Base-by-base conservation (phyloP, 2,888 invertebrate species). In the Onchidella celtica region DNA sequence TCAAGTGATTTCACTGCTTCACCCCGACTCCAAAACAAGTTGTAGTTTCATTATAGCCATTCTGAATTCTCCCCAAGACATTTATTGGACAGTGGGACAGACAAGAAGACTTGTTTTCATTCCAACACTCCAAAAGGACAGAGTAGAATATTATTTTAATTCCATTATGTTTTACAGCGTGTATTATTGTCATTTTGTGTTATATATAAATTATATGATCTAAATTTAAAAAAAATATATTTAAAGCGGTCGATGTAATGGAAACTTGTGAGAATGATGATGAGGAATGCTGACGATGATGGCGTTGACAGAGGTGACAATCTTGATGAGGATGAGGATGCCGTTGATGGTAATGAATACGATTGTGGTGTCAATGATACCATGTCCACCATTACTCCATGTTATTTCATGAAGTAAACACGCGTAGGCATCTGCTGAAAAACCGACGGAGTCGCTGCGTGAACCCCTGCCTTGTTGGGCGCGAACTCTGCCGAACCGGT, bases 361-460 rank as follows among this genome's bases (percentile, higher is more conserved):
- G 47, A 47, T 47, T n/a, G n/a, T n/a, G n/a, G n/a, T n/a, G n/a
- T n/a, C n/a, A n/a, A n/a, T n/a, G n/a, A n/a, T n/a, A n/a, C n/a
- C n/a, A n/a, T n/a, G n/a, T n/a, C n/a, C n/a, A n/a, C n/a, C 21
- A 29, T 70, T 70, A 72, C n/a, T 34, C 24, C 34, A n/a, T 57
- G 24, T 61, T 34, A 47, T 47, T 47, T n/a, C n/a, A 47, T 17
- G 47, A 47, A 9, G 36, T 24, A 73, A 73, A 73, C 17, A 59
- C 36, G 24, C 21, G 59, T 17, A 73, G 27, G 24, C 73, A 73
- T 24, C 34, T 57, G 17, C 57, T 21, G n/a, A 73, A 73, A 57
- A 73, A 73, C 2, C 59, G 59, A 4, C 36, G 17, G 0, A 73
- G 59, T 3, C 73, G 59, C 0, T 11, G 3, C 57, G 29, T 73